These are phyloP conservation scores for Oncorhynchus masou DNA, from an alignment of 2,113 vertebrate genomes.

Conservation along the genomic window DNA sequence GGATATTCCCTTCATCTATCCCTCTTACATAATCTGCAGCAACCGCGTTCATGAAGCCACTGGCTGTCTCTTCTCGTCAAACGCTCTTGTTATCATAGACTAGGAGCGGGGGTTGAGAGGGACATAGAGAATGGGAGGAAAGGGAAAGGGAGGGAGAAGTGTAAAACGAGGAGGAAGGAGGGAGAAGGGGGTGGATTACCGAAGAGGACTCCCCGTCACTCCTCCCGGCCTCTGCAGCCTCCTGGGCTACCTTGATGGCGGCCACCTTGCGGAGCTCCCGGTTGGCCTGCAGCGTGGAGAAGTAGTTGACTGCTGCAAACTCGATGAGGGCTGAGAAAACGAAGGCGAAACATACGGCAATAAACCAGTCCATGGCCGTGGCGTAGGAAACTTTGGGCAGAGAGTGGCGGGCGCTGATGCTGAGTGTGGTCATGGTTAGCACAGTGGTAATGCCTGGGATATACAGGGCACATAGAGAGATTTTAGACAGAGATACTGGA, in stretches of 20 bases:
- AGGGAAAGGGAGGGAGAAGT: not conserved
- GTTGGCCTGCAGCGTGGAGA: conserved; percentile 91
- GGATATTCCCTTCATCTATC: conserved; percentile 73
- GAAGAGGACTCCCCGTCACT: conserved; percentile 78
- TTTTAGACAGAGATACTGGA: not conserved
- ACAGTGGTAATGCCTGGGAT: conserved; percentile 91
- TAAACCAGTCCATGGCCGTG: conserved; percentile 98
- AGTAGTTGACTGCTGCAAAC: conserved; percentile 97
- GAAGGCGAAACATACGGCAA: conserved; percentile 95
- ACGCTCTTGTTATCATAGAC: conserved; percentile 64
- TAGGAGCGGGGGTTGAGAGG: not conserved
- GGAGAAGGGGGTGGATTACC: conserved; percentile 68
- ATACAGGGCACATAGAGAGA: not conserved
- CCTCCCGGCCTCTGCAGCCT: conserved; percentile 63
- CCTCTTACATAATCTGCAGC: conserved; percentile 69
- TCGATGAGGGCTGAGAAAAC: conserved; percentile 97
- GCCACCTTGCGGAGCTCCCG: conserved; percentile 79
- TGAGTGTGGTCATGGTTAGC: conserved; percentile 93
- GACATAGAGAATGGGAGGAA: not conserved
- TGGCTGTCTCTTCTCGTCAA: conserved; percentile 69
- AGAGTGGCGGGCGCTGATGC: conserved; percentile 93
- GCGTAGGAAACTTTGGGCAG: conserved; percentile 95
- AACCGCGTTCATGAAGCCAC: conserved; percentile 57
- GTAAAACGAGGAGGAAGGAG: conserved; percentile 5
- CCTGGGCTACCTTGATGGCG: conserved; percentile 73